phyloP scores from a whole-genome alignment of 2,888 invertebrate genomes.

The Eulithis testata region DNA sequence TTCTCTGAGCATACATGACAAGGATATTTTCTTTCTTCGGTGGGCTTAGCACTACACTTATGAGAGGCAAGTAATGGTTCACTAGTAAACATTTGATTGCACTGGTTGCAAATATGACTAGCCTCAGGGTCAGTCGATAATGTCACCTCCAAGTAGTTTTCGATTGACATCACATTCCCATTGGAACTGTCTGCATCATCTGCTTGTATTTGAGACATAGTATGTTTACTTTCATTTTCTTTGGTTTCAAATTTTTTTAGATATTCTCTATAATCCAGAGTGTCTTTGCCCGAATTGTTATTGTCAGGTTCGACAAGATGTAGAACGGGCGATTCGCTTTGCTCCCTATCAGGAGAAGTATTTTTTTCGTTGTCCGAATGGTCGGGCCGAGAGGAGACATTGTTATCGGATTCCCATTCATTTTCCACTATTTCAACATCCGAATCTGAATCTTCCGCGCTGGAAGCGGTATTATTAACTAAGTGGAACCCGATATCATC shows the following conservation, averaged over 20 bases:
- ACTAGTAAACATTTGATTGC: constrained; percentile 80
- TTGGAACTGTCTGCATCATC: constrained; percentile 79
- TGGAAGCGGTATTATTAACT: constrained; percentile 76
- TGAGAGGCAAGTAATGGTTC: constrained; percentile 74
- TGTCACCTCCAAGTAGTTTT: constrained; percentile 82
- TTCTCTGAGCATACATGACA: constrained; percentile 82
- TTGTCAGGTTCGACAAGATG: constrained; percentile 80
- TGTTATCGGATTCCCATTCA: constrained; percentile 81
- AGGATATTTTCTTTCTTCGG: constrained; percentile 79
- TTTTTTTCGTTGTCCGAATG: constrained; percentile 79
- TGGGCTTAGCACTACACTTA: constrained; percentile 76
- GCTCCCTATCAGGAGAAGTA: constrained; percentile 73
- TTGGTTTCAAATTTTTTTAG: constrained; percentile 74
- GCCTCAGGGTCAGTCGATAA: constrained; percentile 81
- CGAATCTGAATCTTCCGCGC: constrained; percentile 80
- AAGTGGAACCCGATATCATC: constrained; percentile 82
- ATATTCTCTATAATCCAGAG: constrained; percentile 73
- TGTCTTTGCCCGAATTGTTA: constrained; percentile 73
- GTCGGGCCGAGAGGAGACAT: constrained; percentile 76
- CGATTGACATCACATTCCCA: constrained; percentile 81
- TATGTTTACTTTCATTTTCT: constrained; percentile 70
- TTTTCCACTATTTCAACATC: constrained; percentile 83
- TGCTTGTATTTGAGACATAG: constrained; percentile 63
- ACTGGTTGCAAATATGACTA: constrained; percentile 80
- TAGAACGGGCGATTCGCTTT: constrained; percentile 76